Conservation (phyloP, 1,140 invertebrate species). For the Chymomyza costata region DNA sequence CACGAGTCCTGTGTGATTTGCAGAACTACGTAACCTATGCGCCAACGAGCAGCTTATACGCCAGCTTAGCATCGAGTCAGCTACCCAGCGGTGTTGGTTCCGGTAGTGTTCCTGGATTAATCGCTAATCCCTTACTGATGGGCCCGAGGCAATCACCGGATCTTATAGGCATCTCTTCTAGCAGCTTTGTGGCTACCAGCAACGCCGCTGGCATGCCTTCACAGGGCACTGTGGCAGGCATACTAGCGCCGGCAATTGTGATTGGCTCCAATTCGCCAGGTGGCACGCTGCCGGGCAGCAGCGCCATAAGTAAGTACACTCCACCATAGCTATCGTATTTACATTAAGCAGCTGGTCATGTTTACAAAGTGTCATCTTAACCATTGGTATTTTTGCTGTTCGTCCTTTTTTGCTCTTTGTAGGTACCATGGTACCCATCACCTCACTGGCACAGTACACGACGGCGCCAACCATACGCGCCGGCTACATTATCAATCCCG, state of each 20-base stretch:
- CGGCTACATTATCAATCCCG: constrained; percentile 58
- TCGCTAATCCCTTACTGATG: constrained; percentile 50
- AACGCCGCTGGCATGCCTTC: constrained; percentile 11
- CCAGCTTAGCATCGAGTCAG: constrained; percentile 46
- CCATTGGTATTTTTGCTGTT: background rate
- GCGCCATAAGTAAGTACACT: constrained; percentile 51
- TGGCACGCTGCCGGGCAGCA: constrained; percentile 41
- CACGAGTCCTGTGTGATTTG: constrained; percentile 3
- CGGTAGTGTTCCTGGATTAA: constrained; percentile 21
- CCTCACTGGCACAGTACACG: constrained; percentile 61
- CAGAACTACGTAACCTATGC: constrained; percentile 69
- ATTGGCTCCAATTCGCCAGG: constrained; percentile 39
- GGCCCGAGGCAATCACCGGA: constrained; percentile 60
- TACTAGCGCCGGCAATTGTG: constrained; percentile 62
- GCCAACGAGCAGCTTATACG: constrained; percentile 53
- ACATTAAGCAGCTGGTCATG: too few relatives aligned
- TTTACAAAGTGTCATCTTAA: constrained; percentile 5
- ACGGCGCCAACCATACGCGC: constrained; percentile 60
- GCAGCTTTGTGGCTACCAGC: constrained; percentile 41
- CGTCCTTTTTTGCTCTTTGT: constrained; percentile 5
- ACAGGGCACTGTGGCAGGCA: constrained; percentile 33
- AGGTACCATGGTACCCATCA: constrained; percentile 61
- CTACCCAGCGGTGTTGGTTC: constrained; percentile 21
- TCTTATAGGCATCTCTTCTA: constrained; percentile 54
- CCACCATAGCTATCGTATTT: background rate